Percentiles rank a stretch among this genome's conserved stretches.
Evolutionary conservation across 2,113 vertebrate genomes (phyloP).

Genomic region (Pseudonaja textilis): DNA sequence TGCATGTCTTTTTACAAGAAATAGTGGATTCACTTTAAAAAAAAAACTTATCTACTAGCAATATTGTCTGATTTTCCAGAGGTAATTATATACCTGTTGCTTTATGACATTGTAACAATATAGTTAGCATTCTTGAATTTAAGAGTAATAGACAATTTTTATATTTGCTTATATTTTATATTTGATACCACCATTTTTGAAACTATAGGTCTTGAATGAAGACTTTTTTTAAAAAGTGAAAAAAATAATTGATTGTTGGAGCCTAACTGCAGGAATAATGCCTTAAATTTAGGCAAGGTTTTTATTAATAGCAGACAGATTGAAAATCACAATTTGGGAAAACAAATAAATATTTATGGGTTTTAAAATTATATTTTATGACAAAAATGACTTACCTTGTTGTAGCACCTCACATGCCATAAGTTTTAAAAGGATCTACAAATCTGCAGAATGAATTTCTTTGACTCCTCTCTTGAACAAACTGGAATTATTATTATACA

Average conservation of each 20-base stretch:
- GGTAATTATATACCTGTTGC: not conserved
- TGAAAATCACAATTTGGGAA: not conserved
- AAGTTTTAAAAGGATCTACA: not conserved
- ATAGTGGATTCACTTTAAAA: not conserved
- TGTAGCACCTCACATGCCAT: not conserved
- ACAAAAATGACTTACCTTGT: not conserved
- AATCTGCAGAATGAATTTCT: slow-evolving; percentile 4
- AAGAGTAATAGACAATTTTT: slow-evolving; percentile 8
- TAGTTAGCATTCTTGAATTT: not conserved
- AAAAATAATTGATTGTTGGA: not conserved
- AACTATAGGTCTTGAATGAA: slow-evolving; percentile 5
- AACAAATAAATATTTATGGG: slow-evolving; percentile 6
- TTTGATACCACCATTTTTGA: slow-evolving; percentile 45
- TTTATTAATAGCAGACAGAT: slow-evolving; percentile 26
- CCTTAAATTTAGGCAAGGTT: not conserved
- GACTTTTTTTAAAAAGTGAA: slow-evolving; percentile 9
- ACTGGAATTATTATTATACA: slow-evolving; percentile 4
- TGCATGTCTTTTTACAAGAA: not conserved
- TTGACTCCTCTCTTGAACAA: not conserved
- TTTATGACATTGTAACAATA: not conserved
- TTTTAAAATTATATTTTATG: slow-evolving; percentile 3
- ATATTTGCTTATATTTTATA: slow-evolving; percentile 24
- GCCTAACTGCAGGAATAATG: slow-evolving; percentile 5
- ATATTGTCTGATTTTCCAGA: not conserved
- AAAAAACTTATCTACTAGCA: not conserved